These are phyloP conservation scores for Parelbella ahira DNA, from an alignment of 2,888 invertebrate species.

Conservation along the genomic window DNA sequence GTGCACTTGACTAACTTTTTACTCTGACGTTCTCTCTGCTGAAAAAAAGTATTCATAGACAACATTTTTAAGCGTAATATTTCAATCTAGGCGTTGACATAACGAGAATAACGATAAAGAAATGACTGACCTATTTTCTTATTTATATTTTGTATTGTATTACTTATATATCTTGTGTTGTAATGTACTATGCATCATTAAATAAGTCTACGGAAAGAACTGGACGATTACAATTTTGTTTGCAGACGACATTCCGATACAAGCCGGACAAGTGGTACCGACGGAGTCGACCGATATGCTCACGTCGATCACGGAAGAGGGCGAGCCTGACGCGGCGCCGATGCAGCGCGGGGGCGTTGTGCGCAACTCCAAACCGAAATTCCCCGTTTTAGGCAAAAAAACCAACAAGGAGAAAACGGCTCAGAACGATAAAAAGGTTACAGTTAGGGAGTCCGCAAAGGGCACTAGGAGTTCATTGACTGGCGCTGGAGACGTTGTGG, in stretches of 20 bases:
- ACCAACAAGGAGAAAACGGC: slow-evolving; percentile 74
- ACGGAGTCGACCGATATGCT: slow-evolving; percentile 80
- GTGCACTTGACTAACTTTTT: no score
- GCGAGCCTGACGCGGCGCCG: slow-evolving; percentile 73
- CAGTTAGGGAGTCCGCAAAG: slow-evolving; percentile 68
- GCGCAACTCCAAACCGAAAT: slow-evolving; percentile 82
- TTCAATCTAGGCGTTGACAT: no score
- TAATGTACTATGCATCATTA: no score
- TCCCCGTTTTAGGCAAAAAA: slow-evolving; percentile 84
- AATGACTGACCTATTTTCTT: no score
- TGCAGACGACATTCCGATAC: slow-evolving; percentile 96
- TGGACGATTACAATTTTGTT: no score
- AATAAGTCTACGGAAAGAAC: no score
- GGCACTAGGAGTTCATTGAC: slow-evolving; percentile 70
- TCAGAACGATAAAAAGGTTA: slow-evolving; percentile 69
- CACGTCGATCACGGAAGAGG: slow-evolving; percentile 85
- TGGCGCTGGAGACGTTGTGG: slow-evolving; percentile 70
- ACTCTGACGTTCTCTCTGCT: no score
- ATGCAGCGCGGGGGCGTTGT: slow-evolving; percentile 75
- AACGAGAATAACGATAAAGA: no score
- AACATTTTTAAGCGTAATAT: no score
- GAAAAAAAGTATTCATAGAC: no score
- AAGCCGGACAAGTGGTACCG: slow-evolving; percentile 83
- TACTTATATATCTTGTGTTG: no score
- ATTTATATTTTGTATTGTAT: no score